Base-by-base conservation (phyloP, 1,140 invertebrate genomes). In the Zaprionus nigranus region DNA sequence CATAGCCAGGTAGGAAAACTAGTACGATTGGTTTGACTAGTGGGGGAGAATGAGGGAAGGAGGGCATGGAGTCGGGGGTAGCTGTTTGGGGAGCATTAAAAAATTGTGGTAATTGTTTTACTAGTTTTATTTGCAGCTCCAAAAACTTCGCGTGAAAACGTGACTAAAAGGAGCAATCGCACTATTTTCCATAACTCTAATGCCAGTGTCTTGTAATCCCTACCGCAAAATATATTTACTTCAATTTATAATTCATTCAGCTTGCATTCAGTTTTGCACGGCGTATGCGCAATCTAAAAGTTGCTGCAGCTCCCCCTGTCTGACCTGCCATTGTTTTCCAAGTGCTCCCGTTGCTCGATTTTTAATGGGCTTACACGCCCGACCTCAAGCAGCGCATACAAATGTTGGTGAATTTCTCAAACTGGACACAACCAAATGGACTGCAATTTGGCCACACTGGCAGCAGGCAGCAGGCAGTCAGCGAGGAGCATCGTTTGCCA, bases 171-270 rank as follows among this genome's bases (percentile, higher is more conserved):
- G n/a, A 26, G 15, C 68, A 61, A 57, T 63, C 51, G 59, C 46
- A 62, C 24, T 40, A 75, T 54, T 51, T 59, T 53, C 67, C 54
- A 75, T 75, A 75, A 70, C 61, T 71, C n/a, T 24, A 24, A 46
- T 46, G n/a, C 40, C 15, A 40, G 15, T 20, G 40, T 34, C 9
- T 36, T 24, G 69, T 77, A 72, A 73, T 77, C 69, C 57, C 61
- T 61, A 73, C 74, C 61, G 62, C 68, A 77, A 61, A 66, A 73
- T 75, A 75, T 58, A 77, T 73, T 77, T 67, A 67, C 63, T 58
- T 24, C 75, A 67, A 76, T 76, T 72, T 76, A 76, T 76, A 76
- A 76, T 76, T 76, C 74, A 76, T 65, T 51, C 24, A 17, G 24
- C 43, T 62, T 24, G 20, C 49, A 34, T 34, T 9, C 9, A 34